These are phyloP conservation scores for Rynchops niger DNA, from an alignment of 2,113 vertebrate genomes.

Conservation along the genomic window DNA sequence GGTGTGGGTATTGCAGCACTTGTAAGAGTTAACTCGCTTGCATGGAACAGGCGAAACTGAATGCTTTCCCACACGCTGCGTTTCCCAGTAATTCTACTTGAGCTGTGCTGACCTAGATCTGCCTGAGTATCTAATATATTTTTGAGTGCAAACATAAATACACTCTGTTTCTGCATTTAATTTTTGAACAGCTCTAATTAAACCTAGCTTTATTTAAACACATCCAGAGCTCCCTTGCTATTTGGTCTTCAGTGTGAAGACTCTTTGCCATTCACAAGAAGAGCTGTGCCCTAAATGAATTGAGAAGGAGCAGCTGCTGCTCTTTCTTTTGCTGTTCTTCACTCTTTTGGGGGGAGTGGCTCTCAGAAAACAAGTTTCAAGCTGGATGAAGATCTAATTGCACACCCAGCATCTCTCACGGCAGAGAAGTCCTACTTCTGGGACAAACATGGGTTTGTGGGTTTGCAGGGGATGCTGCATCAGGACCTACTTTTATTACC, in stretches of 20 bases:
- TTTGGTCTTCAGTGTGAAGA: neutral
- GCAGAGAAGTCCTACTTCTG: neutral
- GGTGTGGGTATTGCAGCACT: neutral
- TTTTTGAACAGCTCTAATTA: conserved; percentile 39
- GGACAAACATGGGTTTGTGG: neutral
- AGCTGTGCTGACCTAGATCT: conserved; percentile 44
- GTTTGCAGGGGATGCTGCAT: neutral
- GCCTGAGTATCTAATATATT: neutral
- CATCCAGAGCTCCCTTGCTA: conserved; percentile 8
- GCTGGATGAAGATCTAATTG: neutral
- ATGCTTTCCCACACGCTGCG: neutral
- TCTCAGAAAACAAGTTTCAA: neutral
- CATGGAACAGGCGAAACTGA: neutral
- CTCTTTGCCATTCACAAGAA: neutral
- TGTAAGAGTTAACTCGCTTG: neutral
- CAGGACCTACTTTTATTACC: neutral
- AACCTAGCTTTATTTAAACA: conserved; percentile 31
- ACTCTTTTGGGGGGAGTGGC: neutral
- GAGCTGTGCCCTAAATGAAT: neutral
- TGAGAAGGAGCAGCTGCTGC: neutral
- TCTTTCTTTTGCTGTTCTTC: neutral
- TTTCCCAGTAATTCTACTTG: neutral
- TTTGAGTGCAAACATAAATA: conserved; percentile 28
- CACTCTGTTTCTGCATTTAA: conserved; percentile 15
- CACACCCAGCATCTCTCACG: neutral